phyloP scores from a whole-genome alignment of 2,888 invertebrate genomes.

The Pandemis cinnamomeana region DNA sequence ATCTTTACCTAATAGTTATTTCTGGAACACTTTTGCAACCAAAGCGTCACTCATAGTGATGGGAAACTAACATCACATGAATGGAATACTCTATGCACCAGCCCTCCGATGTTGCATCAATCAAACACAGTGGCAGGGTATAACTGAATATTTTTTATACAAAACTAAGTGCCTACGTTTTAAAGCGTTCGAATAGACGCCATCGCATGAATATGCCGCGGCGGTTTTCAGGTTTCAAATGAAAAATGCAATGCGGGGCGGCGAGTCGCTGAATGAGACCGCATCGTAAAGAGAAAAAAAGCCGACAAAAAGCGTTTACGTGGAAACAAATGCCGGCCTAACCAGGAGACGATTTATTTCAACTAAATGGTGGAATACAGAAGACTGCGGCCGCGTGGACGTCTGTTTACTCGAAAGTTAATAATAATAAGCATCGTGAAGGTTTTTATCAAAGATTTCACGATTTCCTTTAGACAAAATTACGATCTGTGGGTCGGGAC shows the following conservation, averaged over 20 bases:
- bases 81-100: background rate
- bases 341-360: conserved; percentile 54
- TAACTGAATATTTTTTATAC: background rate
- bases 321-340: conserved; percentile 64
- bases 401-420: background rate
- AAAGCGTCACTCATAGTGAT: background rate
- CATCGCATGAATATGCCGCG: conserved; percentile 56
- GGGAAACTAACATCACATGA: background rate
- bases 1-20: background rate
- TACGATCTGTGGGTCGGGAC: background rate
- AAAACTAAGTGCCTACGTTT: conserved; percentile 11
- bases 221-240: conserved; percentile 65
- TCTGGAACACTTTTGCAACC: background rate
- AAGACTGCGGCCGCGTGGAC: background rate
- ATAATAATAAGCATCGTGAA: conserved; percentile 3
- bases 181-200: conserved; percentile 30
- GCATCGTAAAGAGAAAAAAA: conserved; percentile 63
- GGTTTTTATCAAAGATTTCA: background rate
- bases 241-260: conserved; percentile 73
- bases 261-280: conserved; percentile 67
- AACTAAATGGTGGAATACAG: conserved; percentile 3
- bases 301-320: conserved; percentile 66
- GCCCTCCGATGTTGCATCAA: background rate
- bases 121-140: background rate
- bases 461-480: background rate